Evolutionary conservation across 2,888 invertebrate species (phyloP).

Genomic region (Aspidiotus rigidus): DNA sequence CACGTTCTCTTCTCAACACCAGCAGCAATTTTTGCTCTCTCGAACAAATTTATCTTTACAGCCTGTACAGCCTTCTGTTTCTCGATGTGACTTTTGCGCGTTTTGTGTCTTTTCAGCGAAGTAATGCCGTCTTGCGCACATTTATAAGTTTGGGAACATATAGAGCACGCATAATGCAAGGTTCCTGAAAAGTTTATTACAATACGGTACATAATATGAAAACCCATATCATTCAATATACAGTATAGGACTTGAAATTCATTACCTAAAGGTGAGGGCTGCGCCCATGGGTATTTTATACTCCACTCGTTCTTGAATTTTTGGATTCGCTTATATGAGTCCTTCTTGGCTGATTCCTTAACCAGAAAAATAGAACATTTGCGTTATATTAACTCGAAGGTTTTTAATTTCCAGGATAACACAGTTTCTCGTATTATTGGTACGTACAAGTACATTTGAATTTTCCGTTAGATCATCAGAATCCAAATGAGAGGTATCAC

Average conservation of each 20-base stretch:
- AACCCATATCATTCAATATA: not conserved
- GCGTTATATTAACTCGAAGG: too few relatives aligned
- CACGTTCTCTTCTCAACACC: not conserved
- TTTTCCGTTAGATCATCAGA: not conserved
- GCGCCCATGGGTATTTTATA: not conserved
- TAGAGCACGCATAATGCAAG: too few relatives aligned
- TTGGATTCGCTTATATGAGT: not conserved
- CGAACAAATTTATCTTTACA: not conserved
- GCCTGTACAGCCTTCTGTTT: not conserved
- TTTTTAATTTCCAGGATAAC: not conserved
- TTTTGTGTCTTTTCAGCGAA: not conserved
- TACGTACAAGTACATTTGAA: not conserved
- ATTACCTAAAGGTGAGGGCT: not conserved
- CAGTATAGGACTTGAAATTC: not conserved
- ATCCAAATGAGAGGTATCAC: not conserved
- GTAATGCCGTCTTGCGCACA: not conserved
- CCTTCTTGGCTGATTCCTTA: not conserved
- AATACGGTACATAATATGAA: not conserved
- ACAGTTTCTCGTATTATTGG: not conserved
- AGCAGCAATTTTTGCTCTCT: not conserved
- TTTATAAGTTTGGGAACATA: not conserved
- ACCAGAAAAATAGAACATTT: too few relatives aligned
- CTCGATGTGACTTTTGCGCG: not conserved
- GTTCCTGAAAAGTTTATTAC: not conserved
- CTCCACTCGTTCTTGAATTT: too few relatives aligned